These are phyloP conservation scores for Eremobia ochroleuca DNA, from an alignment of 2,888 invertebrate species.

Conservation along the genomic window DNA sequence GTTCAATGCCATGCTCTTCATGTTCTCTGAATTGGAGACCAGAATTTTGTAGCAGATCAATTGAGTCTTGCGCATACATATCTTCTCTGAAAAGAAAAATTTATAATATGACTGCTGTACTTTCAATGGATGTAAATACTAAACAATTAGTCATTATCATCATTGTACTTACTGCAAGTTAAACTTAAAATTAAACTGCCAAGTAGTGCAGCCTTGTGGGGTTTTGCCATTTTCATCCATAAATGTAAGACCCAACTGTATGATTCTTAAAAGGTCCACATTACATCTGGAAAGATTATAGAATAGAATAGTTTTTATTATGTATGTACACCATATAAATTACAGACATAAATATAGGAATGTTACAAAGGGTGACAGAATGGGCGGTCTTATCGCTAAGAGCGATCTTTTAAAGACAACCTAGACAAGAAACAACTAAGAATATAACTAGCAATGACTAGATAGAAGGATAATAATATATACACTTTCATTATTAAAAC, in stretches of 20 bases:
- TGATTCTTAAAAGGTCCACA: conserved; percentile 99
- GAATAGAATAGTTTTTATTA: too few species aligned
- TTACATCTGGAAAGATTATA: conserved; percentile 93
- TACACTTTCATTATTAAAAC: too few species aligned
- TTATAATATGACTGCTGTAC: neutral
- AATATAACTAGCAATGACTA: neutral
- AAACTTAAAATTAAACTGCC: conserved; percentile 99
- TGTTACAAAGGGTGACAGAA: too few species aligned
- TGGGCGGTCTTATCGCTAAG: too few species aligned
- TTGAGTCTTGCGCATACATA: conserved; percentile 99
- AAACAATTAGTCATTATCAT: neutral
- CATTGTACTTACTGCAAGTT: conserved; percentile 95
- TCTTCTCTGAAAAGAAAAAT: conserved; percentile 94
- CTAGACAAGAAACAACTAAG: too few species aligned
- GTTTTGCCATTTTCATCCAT: conserved; percentile 99
- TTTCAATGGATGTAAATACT: neutral
- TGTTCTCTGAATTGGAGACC: conserved; percentile 99
- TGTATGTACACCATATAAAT: too few species aligned
- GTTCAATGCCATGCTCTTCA: conserved; percentile 99
- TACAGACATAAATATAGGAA: too few species aligned
- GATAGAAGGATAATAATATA: neutral
- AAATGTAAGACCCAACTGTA: conserved; percentile 99
- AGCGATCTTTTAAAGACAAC: too few species aligned
- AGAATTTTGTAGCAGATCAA: conserved; percentile 98
- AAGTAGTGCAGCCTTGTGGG: conserved; percentile 97